These are phyloP conservation scores for Magallana nippona DNA, from an alignment of 2,888 invertebrate species.

Conservation along the genomic window DNA sequence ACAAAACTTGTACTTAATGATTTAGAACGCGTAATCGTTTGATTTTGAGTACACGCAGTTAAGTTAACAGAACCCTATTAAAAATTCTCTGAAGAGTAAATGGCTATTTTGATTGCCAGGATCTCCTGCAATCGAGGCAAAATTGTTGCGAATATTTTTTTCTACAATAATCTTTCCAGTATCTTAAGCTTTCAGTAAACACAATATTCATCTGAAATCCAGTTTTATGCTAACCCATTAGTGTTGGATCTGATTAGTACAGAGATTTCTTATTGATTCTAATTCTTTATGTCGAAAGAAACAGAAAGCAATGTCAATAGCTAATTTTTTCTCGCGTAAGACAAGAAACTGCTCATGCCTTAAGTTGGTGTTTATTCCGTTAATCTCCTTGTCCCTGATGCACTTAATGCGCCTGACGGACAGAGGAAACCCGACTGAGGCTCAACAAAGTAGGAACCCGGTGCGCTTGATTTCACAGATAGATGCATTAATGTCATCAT, in stretches of 20 bases:
- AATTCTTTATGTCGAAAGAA: slow-evolving; percentile 3
- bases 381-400: background rate
- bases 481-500: slow-evolving; percentile 6
- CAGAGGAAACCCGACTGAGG: background rate
- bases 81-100: too few relatives aligned
- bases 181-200: background rate
- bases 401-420: background rate
- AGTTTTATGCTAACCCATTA: slow-evolving; percentile 19
- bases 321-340: background rate
- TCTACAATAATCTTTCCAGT: background rate
- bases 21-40: too few relatives aligned
- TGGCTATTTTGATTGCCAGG: too few relatives aligned
- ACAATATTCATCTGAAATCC: background rate
- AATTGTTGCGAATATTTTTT: too few relatives aligned
- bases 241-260: background rate
- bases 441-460: background rate
- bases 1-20: too few relatives aligned
- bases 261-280: background rate
- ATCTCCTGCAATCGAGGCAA: too few relatives aligned
- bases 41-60: too few relatives aligned
- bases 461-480: slow-evolving; percentile 11
- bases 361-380: background rate
- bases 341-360: background rate
- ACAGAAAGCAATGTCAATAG: background rate
- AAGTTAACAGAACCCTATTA: background rate